Percentiles rank a stretch among this genome's conserved stretches.
Conservation (phyloP, 2,113 vertebrate genomes). For the Carettochelys insculpta region DNA sequence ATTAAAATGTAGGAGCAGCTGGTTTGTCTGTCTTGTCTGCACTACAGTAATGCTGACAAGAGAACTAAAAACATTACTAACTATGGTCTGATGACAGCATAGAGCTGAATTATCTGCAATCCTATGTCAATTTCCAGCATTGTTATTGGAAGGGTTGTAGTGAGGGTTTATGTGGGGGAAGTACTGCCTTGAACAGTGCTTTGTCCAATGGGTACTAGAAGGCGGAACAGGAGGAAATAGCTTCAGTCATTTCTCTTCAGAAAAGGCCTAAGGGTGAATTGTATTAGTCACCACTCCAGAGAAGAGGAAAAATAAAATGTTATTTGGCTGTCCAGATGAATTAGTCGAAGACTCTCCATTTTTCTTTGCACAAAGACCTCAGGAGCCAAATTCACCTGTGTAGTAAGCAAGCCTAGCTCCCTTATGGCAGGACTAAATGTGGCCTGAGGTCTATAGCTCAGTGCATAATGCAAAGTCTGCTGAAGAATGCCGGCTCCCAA, state of each 20-base stretch:
- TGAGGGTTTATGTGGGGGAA: background rate
- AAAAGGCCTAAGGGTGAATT: background rate
- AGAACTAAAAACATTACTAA: conserved; percentile 34
- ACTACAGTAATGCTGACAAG: background rate
- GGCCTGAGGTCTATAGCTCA: background rate
- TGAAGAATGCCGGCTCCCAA: background rate
- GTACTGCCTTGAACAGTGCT: background rate
- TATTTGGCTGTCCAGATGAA: background rate
- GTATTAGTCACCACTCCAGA: background rate
- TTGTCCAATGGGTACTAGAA: background rate
- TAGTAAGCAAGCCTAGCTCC: background rate
- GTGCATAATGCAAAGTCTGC: background rate
- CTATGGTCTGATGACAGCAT: background rate
- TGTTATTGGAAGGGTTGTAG: background rate
- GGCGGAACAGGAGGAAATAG: background rate
- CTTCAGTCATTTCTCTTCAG: background rate
- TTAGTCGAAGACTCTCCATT: background rate
- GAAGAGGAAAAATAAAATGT: background rate
- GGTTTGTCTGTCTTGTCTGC: background rate
- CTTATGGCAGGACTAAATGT: background rate
- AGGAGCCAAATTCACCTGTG: background rate
- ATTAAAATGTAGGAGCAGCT: conserved; percentile 15
- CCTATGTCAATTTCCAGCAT: background rate
- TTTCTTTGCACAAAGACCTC: background rate
- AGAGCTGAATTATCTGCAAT: background rate